Evolutionary conservation across 1,140 invertebrate genomes (phyloP).

Genomic region (Pogonognathellus flavescens): DNA sequence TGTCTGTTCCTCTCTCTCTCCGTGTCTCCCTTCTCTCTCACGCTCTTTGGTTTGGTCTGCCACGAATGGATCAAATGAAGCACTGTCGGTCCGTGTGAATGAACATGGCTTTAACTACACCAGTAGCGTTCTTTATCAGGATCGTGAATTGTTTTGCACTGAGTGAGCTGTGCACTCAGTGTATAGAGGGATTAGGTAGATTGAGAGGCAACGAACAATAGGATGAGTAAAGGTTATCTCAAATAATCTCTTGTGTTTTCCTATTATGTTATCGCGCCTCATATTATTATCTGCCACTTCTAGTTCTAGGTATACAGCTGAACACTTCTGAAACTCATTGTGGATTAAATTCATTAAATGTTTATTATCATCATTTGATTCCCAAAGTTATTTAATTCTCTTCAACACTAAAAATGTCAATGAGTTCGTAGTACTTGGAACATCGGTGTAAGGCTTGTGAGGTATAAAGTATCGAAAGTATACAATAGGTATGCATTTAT

Average conservation of each 20-base stretch:
- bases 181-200: not conserved
- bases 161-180: not conserved
- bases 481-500: too few relatives aligned
- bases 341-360: slow-evolving; percentile 24
- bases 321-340: not conserved
- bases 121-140: not conserved
- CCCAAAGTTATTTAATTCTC: not conserved
- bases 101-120: too few relatives aligned
- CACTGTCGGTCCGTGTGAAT: too few relatives aligned
- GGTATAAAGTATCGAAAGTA: too few relatives aligned
- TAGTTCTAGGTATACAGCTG: not conserved
- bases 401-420: not conserved
- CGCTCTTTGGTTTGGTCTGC: too few relatives aligned
- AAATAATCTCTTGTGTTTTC: not conserved
- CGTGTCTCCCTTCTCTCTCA: not conserved
- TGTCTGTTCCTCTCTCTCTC: not conserved
- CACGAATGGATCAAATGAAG: too few relatives aligned
- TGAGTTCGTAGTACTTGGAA: not conserved
- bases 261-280: not conserved
- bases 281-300: not conserved
- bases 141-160: not conserved
- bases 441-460: too few relatives aligned
- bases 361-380: not conserved
- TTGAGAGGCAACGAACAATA: not conserved
- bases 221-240: not conserved